Base-by-base conservation (phyloP, 1,140 invertebrate species). In the Nasonia vitripennis region DNA sequence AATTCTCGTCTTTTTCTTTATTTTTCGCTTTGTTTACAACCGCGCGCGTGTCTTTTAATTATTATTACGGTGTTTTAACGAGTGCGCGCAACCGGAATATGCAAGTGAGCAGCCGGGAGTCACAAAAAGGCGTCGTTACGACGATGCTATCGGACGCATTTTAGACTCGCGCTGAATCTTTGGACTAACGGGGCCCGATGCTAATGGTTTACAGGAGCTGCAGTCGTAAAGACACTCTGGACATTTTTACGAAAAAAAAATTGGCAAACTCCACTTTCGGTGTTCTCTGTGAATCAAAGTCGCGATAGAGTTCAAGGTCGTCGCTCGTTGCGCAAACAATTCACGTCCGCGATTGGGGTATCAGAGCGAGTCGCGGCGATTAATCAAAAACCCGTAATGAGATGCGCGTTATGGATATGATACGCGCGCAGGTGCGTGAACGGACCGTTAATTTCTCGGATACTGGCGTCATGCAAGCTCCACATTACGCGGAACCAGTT, bases 271-370 rank as follows among this genome's bases (percentile, higher is more conserved):
- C 9, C 73, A 75, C 41, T 77, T 48, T 23, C 41, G 12, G 37
- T 77, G 41, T 62, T 77, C 9, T 9, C 27, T 20, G 20, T 27
- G 27, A 27, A 55, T 20, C 55, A 6, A 17, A 1, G 0, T 51
- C 51, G 34, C 9, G 51, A 62, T 79, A 23, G 62, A 67, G 78
- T 79, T 79, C 78, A 79, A 79, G 78, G 78, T 37, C 78, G n/a
- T 41, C 51, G 41, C 9, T 45, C 6, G 11, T 70, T 70, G 27
- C 51, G 51, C 10, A 17, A 55, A 51, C 14, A 51, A 51, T 37
- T 51, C 10, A 51, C 48, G 11, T 12, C 2, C 14, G 12, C 51
- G 17, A 20, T 62, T 7, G 7, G 7, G 27, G 27, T 12, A 11
- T 71, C 10, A 31, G 31, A 71, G 23, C 23, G 70, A 27, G 23